Conservation (phyloP, 2,113 vertebrate species). For the Macheiramphus alcinus region DNA sequence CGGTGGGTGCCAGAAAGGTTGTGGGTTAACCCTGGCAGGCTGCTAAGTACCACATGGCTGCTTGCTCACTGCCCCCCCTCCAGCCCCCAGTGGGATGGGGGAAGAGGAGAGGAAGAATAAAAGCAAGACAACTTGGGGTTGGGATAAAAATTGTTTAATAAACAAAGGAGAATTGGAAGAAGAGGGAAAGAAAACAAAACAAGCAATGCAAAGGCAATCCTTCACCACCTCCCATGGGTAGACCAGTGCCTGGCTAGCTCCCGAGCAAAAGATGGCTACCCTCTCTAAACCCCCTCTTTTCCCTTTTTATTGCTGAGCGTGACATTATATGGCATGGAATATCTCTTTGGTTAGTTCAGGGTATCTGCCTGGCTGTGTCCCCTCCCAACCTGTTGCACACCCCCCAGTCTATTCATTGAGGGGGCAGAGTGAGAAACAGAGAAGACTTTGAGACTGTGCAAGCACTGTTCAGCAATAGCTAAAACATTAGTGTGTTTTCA, state of each 20-base stretch:
- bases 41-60: accelerated
- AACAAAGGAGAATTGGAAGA: neutral
- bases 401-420: too few relatives aligned
- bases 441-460: neutral
- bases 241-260: too few relatives aligned
- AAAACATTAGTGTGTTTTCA: neutral
- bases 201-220: neutral
- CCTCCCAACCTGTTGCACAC: too few relatives aligned
- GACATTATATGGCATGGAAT: too few relatives aligned
- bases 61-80: neutral
- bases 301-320: too few relatives aligned
- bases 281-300: too few relatives aligned
- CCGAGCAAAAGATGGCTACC: too few relatives aligned
- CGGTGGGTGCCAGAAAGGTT: neutral
- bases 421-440: neutral
- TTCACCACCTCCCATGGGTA: neutral
- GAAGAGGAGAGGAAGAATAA: neutral
- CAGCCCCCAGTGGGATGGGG: neutral
- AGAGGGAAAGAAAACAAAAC: neutral
- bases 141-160: neutral
- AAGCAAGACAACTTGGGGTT: neutral
- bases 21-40: neutral
- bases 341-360: too few relatives aligned
- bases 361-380: too few relatives aligned
- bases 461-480: neutral